A percentile compares a stretch with the other conserved stretches of the same genome.
phyloP scores from a whole-genome alignment of 2,113 vertebrate genomes.

The Theropithecus gelada region DNA sequence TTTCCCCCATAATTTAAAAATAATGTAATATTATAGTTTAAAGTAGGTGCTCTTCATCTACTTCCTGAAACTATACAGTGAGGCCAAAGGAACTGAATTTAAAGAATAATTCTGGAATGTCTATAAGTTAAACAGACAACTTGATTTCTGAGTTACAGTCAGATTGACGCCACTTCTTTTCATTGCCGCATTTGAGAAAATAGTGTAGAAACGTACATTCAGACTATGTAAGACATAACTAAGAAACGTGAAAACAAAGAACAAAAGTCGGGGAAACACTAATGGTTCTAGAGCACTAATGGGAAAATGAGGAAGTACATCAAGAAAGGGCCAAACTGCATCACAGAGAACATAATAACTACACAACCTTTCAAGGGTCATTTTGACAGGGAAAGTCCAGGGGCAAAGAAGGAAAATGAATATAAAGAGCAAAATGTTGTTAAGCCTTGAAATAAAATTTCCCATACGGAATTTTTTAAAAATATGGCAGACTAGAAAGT shows the following conservation, averaged over 20 bases:
- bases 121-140: background rate
- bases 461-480: background rate
- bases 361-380: background rate
- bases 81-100: background rate
- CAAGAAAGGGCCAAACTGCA: background rate
- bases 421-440: constrained; percentile 29
- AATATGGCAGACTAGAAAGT: constrained; percentile 69
- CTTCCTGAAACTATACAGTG: background rate
- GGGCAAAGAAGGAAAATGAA: constrained; percentile 17
- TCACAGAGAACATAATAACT: background rate
- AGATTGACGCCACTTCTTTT: background rate
- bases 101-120: background rate
- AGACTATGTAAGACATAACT: background rate
- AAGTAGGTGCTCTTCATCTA: background rate
- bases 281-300: background rate
- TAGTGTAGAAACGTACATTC: background rate
- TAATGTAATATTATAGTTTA: background rate
- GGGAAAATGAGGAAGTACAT: background rate
- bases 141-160: constrained; percentile 36
- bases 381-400: constrained; percentile 32
- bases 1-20: background rate
- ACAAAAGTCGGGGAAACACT: background rate
- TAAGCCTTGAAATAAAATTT: background rate
- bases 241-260: background rate
- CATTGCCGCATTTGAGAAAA: constrained; percentile 19